Conservation (phyloP, 2,888 invertebrate genomes). For the Cataglyphis rosenhaueri region DNA sequence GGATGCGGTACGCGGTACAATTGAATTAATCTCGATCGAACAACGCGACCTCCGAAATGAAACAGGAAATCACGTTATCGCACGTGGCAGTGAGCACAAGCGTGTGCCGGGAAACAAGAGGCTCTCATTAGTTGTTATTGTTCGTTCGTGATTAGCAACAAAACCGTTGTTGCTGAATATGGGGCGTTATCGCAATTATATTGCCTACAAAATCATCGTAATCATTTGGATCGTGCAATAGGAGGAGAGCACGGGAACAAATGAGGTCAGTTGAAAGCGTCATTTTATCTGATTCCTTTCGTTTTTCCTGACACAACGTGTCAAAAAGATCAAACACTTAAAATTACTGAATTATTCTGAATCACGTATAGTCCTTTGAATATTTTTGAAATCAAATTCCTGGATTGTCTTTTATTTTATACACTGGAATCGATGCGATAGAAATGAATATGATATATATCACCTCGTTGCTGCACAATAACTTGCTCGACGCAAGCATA, state of each 20-base stretch:
- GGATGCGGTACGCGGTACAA: conserved; percentile 67
- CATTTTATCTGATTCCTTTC: background rate
- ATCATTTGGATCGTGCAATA: background rate
- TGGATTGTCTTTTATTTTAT: conserved; percentile 1
- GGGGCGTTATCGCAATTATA: conserved; percentile 42
- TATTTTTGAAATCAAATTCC: background rate
- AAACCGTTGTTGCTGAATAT: conserved; percentile 42
- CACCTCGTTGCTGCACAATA: background rate
- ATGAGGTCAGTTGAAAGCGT: background rate
- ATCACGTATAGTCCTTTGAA: background rate
- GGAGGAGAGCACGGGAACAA: too few relatives aligned
- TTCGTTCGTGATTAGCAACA: conserved; percentile 52
- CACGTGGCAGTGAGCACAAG: conserved; percentile 59
- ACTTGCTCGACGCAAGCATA: background rate
- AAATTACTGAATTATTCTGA: background rate
- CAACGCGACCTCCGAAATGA: conserved; percentile 69
- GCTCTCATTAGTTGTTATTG: conserved; percentile 68
- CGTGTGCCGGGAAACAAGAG: conserved; percentile 58
- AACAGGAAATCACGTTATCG: conserved; percentile 73
- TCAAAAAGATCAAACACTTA: background rate
- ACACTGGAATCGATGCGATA: background rate
- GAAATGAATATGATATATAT: background rate
- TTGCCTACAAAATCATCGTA: conserved; percentile 31
- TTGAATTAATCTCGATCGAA: conserved; percentile 75
- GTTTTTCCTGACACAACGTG: background rate